Percentiles rank a stretch among this genome's conserved stretches.
These are phyloP conservation scores for Coelinius sp. DNA, from an alignment of 2,888 invertebrate species.

Conservation along the genomic window DNA sequence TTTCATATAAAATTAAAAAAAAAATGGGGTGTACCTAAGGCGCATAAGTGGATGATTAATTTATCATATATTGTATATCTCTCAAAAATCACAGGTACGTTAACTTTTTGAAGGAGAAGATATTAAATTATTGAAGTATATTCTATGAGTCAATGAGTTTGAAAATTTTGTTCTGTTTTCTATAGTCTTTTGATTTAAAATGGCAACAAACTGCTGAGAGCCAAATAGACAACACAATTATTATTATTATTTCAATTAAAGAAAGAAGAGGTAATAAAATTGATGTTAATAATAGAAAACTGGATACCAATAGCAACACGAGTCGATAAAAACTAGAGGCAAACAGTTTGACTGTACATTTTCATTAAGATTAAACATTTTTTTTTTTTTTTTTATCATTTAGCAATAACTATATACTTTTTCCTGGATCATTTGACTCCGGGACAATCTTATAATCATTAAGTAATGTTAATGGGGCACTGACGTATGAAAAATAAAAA, in stretches of 20 bases:
- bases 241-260: constrained; percentile 13
- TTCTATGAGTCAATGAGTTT: neutral
- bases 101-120: constrained; percentile 24
- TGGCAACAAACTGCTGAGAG: neutral
- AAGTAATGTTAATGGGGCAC: constrained; percentile 17
- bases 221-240: constrained; percentile 9
- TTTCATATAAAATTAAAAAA: constrained; percentile 52
- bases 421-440: constrained; percentile 7
- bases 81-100: constrained; percentile 44
- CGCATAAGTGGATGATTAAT: constrained; percentile 40
- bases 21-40: constrained; percentile 49
- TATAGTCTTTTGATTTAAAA: constrained; percentile 13
- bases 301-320: constrained; percentile 19
- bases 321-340: constrained; percentile 27
- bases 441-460: constrained; percentile 18
- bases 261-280: constrained; percentile 5
- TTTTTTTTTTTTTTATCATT: constrained; percentile 17
- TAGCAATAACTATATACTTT: constrained; percentile 23
- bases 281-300: constrained; percentile 27
- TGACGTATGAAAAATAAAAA: constrained; percentile 28
- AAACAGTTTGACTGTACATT: constrained; percentile 34
- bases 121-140: constrained; percentile 4
- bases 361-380: constrained; percentile 12
- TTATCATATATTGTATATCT: constrained; percentile 24
- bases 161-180: neutral